Evolutionary conservation across 2,113 vertebrate species (phyloP).

Genomic region (Elgaria multicarinata): DNA sequence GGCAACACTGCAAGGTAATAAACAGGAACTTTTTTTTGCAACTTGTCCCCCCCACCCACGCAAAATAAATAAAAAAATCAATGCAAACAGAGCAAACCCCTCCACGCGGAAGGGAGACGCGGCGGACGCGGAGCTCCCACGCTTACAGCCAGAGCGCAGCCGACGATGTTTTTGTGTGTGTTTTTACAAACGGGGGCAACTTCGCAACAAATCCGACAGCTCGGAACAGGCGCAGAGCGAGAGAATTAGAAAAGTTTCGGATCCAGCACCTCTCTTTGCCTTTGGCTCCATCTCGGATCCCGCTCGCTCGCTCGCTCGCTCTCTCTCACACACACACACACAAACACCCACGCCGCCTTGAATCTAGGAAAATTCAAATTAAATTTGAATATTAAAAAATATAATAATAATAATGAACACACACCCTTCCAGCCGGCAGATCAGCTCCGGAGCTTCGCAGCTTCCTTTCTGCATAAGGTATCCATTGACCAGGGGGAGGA

Average conservation of each 20-base stretch:
- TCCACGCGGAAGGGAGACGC: neutral
- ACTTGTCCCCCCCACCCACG: slow-evolving; percentile 33
- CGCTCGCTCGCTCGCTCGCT: slow-evolving; percentile 5
- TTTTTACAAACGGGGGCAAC: slow-evolving; percentile 31
- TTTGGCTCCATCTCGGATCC: slow-evolving; percentile 26
- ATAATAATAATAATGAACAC: no score
- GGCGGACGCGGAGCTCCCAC: neutral
- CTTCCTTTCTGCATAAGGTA: slow-evolving; percentile 17
- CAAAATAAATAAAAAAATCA: neutral
- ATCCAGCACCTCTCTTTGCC: slow-evolving; percentile 13
- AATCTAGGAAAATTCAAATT: neutral
- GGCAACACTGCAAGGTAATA: neutral
- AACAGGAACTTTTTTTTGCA: slow-evolving; percentile 32
- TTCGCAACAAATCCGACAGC: slow-evolving; percentile 23
- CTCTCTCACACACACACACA: no score
- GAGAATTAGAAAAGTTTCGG: neutral
- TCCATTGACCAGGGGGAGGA: slow-evolving; percentile 28
- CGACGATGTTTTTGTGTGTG: no score
- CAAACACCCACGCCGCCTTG: neutral
- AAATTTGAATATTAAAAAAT: no score
- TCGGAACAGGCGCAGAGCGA: no score
- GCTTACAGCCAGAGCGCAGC: neutral
- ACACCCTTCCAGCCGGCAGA: slow-evolving; percentile 3
- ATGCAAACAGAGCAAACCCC: neutral
- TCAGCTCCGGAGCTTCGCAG: slow-evolving; percentile 13